Evolutionary conservation across 2,797 vertebrate genomes (phyloP).

Genomic region (Enteromius unitaeniatus): DNA sequence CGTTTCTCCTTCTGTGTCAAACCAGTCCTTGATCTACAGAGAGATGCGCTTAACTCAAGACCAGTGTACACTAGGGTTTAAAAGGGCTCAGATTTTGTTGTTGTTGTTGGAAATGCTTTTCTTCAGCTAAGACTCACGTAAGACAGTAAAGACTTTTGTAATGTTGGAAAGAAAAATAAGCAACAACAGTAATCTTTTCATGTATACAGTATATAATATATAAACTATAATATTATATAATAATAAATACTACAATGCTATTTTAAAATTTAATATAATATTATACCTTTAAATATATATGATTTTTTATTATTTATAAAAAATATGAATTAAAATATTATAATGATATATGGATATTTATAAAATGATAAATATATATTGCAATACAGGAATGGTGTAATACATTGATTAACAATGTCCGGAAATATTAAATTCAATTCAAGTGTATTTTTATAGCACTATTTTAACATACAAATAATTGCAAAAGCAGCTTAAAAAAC

Average conservation of each 20-base stretch:
- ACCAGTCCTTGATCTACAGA: slow-evolving; percentile 86
- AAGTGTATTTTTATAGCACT: too few species aligned
- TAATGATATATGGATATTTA: not conserved
- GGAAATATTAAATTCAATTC: not conserved
- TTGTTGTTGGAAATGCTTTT: not conserved
- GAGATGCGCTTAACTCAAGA: not conserved
- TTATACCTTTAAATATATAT: not conserved
- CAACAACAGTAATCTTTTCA: too few species aligned
- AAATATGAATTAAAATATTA: not conserved
- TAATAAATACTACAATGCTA: not conserved
- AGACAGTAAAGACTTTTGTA: not conserved
- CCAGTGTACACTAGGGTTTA: not conserved
- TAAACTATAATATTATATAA: not conserved
- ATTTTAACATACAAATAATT: too few species aligned
- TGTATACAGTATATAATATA: too few species aligned
- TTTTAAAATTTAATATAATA: not conserved
- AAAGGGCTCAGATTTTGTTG: not conserved
- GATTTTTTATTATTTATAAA: too few species aligned
- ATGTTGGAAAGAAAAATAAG: not conserved
- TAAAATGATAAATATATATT: too few species aligned
- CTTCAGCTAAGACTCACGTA: not conserved
- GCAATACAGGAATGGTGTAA: not conserved
- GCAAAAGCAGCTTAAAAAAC: too few species aligned
- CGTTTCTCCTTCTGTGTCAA: slow-evolving; percentile 82
- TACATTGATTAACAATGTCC: not conserved